Evolutionary conservation across 2,888 invertebrate genomes (phyloP).

Genomic region (Apodemia hepburni): DNA sequence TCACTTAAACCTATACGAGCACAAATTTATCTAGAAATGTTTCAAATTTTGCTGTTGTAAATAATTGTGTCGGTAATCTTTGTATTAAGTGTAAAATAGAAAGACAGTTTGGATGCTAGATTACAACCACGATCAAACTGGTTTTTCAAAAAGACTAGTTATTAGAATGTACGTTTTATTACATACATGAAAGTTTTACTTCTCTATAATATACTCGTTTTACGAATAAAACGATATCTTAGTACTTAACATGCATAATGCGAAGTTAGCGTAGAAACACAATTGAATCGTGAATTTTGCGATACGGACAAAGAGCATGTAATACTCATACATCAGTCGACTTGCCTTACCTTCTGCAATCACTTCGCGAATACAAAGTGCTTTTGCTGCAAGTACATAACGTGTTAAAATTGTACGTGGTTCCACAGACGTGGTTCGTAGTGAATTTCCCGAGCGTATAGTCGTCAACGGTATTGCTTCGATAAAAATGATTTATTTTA

Average conservation of each 20-base stretch:
- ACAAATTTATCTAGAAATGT: too few species aligned
- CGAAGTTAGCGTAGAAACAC: conserved; percentile 19
- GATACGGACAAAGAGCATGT: conserved; percentile 40
- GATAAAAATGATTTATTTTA: conserved; percentile 3
- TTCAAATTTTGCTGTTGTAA: too few species aligned
- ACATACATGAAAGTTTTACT: neutral
- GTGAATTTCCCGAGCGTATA: conserved; percentile 8
- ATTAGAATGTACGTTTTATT: too few species aligned
- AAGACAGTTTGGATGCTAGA: too few species aligned
- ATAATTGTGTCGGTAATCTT: too few species aligned
- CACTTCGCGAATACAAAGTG: conserved; percentile 40
- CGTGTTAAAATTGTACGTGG: conserved; percentile 15
- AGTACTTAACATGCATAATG: conserved; percentile 7
- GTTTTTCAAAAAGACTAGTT: too few species aligned
- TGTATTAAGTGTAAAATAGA: too few species aligned
- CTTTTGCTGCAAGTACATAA: conserved; percentile 13
- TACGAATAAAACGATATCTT: neutral
- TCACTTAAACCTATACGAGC: too few species aligned
- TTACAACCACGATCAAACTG: too few species aligned
- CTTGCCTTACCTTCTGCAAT: conserved; percentile 40
- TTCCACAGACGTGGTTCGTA: neutral
- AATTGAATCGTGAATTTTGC: conserved; percentile 35
- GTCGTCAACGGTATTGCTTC: conserved; percentile 1
- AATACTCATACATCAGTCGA: conserved; percentile 43
- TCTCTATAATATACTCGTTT: neutral